Evolutionary conservation across 2,113 vertebrate genomes (phyloP).

Genomic region (Sarotherodon lohbergeri): DNA sequence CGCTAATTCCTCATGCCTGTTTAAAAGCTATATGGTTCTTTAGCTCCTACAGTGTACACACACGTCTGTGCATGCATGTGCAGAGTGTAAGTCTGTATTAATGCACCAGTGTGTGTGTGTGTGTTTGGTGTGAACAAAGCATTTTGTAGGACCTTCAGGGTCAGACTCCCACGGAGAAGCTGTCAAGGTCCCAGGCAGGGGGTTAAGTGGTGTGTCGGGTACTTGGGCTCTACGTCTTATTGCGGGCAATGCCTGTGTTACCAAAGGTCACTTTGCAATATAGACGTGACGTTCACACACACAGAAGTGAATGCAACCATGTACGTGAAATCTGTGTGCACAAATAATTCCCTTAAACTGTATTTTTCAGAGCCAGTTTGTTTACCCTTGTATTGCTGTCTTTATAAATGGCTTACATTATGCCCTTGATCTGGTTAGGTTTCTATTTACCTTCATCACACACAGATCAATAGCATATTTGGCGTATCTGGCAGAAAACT

Average conservation of each 20-base stretch:
- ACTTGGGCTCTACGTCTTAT: slow-evolving; percentile 39
- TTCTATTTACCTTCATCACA: neutral
- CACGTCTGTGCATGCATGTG: slow-evolving; percentile 2
- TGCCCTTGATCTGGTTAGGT: neutral
- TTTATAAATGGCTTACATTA: slow-evolving; percentile 7
- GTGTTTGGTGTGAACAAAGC: slow-evolving; percentile 54
- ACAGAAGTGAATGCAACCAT: neutral
- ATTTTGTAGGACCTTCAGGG: slow-evolving; percentile 50
- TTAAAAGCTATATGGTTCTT: slow-evolving; percentile 38
- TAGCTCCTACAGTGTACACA: neutral
- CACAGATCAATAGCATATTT: neutral
- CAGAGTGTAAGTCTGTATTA: slow-evolving; percentile 13
- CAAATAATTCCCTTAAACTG: slow-evolving; percentile 27
- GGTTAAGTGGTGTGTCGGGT: slow-evolving; percentile 61
- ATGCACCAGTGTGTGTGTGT: neutral
- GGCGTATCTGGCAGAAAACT: neutral
- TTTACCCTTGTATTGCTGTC: slow-evolving; percentile 19
- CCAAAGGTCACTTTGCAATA: slow-evolving; percentile 52
- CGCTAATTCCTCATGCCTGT: slow-evolving; percentile 48
- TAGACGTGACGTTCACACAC: slow-evolving; percentile 14
- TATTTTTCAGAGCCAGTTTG: slow-evolving; percentile 37
- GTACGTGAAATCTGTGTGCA: neutral
- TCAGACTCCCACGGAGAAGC: slow-evolving; percentile 62
- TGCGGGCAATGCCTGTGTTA: slow-evolving; percentile 36
- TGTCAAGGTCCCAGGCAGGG: slow-evolving; percentile 66